Percentiles rank a stretch among this genome's conserved stretches.
Evolutionary conservation across 2,888 invertebrate species (phyloP).

Genomic region (Halictus ligatus): DNA sequence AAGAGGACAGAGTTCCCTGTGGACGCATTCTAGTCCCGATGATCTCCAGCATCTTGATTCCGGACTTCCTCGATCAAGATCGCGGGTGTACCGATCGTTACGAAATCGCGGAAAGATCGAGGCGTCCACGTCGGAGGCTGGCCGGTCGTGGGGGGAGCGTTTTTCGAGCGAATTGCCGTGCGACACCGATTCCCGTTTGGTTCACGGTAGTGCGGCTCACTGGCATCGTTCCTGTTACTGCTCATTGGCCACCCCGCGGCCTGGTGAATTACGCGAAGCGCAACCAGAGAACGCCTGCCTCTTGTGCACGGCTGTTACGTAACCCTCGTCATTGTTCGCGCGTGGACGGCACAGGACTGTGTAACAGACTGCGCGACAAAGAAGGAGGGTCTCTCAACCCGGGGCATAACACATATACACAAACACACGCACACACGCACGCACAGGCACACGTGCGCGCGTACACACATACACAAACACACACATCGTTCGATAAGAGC

Average conservation of each 20-base stretch:
- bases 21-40: too few relatives aligned
- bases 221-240: constrained; percentile 65
- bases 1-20: too few relatives aligned
- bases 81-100: not conserved
- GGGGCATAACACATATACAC: not conserved
- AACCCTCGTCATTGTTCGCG: constrained; percentile 73
- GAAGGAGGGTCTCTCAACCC: constrained; percentile 47
- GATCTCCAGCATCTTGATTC: too few relatives aligned
- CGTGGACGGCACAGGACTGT: constrained; percentile 65
- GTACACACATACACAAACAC: not conserved
- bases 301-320: constrained; percentile 71
- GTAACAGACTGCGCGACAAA: constrained; percentile 54
- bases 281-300: constrained; percentile 59
- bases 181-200: constrained; percentile 78
- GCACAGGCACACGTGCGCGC: too few relatives aligned
- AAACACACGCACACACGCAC: not conserved
- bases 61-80: too few relatives aligned
- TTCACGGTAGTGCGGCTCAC: constrained; percentile 70
- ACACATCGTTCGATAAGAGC: constrained; percentile 45
- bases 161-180: constrained; percentile 75
- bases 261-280: constrained; percentile 48
- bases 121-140: not conserved
- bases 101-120: not conserved
- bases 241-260: constrained; percentile 65
- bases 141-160: not conserved